phyloP scores from a whole-genome alignment of 2,888 invertebrate species.

The Falcaria lacertinaria region DNA sequence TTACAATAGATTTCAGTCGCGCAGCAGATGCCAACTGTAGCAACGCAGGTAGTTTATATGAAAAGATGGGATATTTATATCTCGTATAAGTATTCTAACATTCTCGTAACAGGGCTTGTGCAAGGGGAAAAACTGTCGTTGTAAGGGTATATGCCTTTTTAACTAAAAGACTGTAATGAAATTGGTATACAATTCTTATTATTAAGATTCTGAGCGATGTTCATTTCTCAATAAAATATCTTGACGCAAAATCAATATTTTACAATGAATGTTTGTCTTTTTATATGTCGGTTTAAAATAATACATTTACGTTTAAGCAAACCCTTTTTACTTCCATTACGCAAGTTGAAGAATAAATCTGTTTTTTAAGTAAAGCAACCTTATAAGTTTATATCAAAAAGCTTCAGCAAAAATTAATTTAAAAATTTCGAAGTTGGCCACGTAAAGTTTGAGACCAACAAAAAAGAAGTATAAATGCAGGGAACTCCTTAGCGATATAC shows the following conservation, averaged over 20 bases:
- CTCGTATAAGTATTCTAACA: background rate
- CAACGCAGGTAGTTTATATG: conserved; percentile 2
- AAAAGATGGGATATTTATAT: background rate
- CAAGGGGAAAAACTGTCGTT: background rate
- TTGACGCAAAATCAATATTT: too few species aligned
- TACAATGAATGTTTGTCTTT: too few species aligned
- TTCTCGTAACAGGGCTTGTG: background rate
- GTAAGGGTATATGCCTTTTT: background rate
- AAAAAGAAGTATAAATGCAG: conserved; percentile 23
- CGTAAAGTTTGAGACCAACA: conserved; percentile 3
- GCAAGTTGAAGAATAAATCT: too few species aligned
- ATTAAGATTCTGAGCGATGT: too few species aligned
- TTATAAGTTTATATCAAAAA: too few species aligned
- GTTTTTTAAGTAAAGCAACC: too few species aligned
- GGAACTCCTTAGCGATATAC: conserved; percentile 54
- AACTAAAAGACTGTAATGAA: too few species aligned
- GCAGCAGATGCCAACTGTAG: conserved; percentile 38
- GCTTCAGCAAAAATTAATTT: background rate
- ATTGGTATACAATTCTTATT: too few species aligned
- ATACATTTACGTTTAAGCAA: too few species aligned
- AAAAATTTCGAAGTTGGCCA: background rate
- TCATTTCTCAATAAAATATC: too few species aligned
- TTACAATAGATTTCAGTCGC: conserved; percentile 37
- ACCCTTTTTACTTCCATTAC: too few species aligned
- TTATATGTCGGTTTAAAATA: too few species aligned